These are phyloP conservation scores for Sebastes steindachneri DNA, from an alignment of 2,797 vertebrate genomes.

Conservation along the genomic window DNA sequence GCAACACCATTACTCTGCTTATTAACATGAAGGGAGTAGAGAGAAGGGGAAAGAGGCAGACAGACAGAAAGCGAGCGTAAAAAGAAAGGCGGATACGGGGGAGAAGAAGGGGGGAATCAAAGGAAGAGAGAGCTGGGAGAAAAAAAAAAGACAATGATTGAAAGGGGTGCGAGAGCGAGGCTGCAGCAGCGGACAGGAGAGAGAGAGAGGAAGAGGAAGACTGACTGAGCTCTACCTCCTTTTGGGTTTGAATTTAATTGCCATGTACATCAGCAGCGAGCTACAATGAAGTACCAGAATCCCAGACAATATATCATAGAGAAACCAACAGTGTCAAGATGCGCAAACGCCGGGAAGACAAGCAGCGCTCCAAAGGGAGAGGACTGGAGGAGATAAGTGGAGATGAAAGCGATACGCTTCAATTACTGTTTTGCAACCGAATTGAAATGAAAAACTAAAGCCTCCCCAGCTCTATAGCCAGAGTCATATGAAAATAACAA, in stretches of 20 bases:
- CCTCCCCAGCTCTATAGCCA: conserved; percentile 39
- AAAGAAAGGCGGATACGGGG: conserved; percentile 44
- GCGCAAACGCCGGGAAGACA: conserved; percentile 52
- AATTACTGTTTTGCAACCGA: conserved; percentile 73
- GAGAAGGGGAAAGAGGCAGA: conserved; percentile 25
- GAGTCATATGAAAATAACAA: conserved; percentile 68
- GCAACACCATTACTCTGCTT: conserved; percentile 75
- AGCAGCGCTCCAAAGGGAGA: conserved; percentile 64
- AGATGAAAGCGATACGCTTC: conserved; percentile 77
- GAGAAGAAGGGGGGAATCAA: conserved; percentile 46
- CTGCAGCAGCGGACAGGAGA: conserved; percentile 22
- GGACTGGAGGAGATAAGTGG: conserved; percentile 71
- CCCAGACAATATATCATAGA: conserved; percentile 74
- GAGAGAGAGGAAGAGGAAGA: background rate
- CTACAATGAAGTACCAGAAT: conserved; percentile 67
- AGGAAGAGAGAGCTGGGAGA: conserved; percentile 33
- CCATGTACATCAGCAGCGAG: conserved; percentile 70
- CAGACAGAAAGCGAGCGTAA: conserved; percentile 10
- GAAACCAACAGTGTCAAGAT: conserved; percentile 74
- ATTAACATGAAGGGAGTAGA: conserved; percentile 74
- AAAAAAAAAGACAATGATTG: conserved; percentile 62
- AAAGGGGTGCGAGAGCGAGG: conserved; percentile 52
- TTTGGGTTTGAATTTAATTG: conserved; percentile 79
- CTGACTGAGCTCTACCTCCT: conserved; percentile 57
- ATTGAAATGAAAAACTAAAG: conserved; percentile 65